phyloP scores from a whole-genome alignment of 2,888 invertebrate species.

The Machimus atricapillus region DNA sequence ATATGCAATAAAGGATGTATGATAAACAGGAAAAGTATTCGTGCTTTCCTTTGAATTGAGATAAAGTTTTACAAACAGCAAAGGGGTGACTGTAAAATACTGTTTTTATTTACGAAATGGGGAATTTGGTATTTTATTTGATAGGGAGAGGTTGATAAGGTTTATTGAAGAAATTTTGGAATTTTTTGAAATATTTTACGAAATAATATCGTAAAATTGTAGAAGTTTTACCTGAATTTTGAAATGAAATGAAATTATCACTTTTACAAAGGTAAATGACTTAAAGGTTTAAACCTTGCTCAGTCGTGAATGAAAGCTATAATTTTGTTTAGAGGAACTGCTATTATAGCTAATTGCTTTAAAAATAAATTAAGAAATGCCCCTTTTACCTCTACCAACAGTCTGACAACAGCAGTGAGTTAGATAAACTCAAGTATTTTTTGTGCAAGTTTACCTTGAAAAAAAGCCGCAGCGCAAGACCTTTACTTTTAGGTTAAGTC shows the following conservation, averaged over 20 bases:
- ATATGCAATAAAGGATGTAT: not conserved
- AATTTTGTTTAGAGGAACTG: too few relatives aligned
- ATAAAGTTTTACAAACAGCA: not conserved
- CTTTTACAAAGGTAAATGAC: too few relatives aligned
- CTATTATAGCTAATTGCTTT: not conserved
- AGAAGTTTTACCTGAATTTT: too few relatives aligned
- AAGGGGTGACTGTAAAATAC: not conserved
- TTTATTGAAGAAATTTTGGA: not conserved
- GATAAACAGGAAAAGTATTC: not conserved
- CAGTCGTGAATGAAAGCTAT: not conserved
- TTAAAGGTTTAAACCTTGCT: too few relatives aligned
- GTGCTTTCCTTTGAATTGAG: not conserved
- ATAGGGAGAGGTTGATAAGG: not conserved
- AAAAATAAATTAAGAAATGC: not conserved
- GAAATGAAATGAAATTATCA: too few relatives aligned
- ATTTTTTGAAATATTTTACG: not conserved
- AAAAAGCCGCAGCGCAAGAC: not conserved
- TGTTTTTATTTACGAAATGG: not conserved
- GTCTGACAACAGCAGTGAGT: not conserved
- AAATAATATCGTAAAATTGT: too few relatives aligned
- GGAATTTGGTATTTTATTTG: not conserved
- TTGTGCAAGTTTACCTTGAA: not conserved
- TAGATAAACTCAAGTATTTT: not conserved
- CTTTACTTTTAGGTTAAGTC: not conserved
- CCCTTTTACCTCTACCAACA: not conserved